A percentile compares a stretch with the other conserved stretches of the same genome.
Evolutionary conservation across 2,888 invertebrate species (phyloP).

Genomic region (Troglohyphantes excavatus): DNA sequence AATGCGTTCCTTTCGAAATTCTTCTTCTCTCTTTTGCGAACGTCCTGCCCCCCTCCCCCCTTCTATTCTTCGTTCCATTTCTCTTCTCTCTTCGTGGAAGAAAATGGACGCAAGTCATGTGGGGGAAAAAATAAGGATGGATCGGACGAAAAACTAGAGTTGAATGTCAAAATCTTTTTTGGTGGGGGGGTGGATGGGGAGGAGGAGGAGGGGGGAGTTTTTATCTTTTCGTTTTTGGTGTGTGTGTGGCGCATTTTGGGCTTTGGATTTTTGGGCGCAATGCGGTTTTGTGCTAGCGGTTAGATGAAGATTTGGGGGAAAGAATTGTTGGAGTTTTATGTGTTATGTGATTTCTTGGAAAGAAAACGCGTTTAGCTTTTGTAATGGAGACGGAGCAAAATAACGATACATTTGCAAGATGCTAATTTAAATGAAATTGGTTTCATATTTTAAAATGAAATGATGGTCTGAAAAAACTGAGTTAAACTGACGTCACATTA

Average conservation of each 20-base stretch:
- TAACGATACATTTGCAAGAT: no score
- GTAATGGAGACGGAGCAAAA: no score
- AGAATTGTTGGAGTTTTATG: background rate
- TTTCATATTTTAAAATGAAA: no score
- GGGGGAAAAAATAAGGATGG: slow-evolving; percentile 19
- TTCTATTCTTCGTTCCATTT: background rate
- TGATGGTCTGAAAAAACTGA: no score
- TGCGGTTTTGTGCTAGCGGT: slow-evolving; percentile 40
- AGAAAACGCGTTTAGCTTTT: background rate
- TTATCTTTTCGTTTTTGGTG: background rate
- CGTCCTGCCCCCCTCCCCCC: background rate
- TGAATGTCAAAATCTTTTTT: slow-evolving; percentile 45
- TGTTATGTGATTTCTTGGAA: background rate
- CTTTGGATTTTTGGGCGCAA: slow-evolving; percentile 40
- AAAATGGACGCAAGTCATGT: background rate
- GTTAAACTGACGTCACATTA: no score
- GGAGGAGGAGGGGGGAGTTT: slow-evolving; percentile 17
- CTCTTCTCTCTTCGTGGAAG: background rate
- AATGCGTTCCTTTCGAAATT: slow-evolving; percentile 54
- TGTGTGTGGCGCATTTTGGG: slow-evolving; percentile 37
- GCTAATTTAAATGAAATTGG: no score
- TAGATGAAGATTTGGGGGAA: no score
- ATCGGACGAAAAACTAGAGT: slow-evolving; percentile 40
- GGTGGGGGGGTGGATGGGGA: no score
- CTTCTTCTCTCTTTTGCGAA: background rate